Conservation (phyloP, 2,113 vertebrate genomes). For the Corydoras sp. region DNA sequence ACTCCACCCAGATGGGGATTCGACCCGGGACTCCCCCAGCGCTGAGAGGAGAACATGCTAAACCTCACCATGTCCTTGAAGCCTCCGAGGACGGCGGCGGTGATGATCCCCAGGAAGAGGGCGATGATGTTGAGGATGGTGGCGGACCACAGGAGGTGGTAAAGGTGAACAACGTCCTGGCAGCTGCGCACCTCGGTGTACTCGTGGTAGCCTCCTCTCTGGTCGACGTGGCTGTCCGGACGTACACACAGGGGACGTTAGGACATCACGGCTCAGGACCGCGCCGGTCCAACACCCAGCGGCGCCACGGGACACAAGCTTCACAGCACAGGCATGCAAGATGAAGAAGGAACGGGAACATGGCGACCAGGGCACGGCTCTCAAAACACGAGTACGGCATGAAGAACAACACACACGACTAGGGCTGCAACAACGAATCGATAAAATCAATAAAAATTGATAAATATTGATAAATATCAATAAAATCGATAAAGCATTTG, state of each 20-base stretch:
- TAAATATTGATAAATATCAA: too few relatives aligned
- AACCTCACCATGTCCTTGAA: constrained; percentile 93
- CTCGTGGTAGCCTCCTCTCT: constrained; percentile 87
- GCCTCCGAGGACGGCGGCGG: constrained; percentile 90
- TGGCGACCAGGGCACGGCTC: constrained; percentile 27
- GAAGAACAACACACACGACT: constrained; percentile 3
- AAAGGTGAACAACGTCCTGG: constrained; percentile 94
- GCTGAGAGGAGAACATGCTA: too few relatives aligned
- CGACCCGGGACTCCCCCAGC: too few relatives aligned
- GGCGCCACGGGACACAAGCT: constrained; percentile 11
- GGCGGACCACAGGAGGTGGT: constrained; percentile 92
- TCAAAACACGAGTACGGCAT: constrained; percentile 33
- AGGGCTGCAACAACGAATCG: too few relatives aligned
- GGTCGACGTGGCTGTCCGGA: constrained; percentile 65
- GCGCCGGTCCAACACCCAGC: too few relatives aligned
- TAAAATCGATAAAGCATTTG: too few relatives aligned
- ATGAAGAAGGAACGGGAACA: constrained; percentile 2
- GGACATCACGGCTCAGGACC: too few relatives aligned
- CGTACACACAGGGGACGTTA: constrained; percentile 41
- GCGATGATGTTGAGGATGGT: constrained; percentile 94
- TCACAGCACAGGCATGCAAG: constrained; percentile 19
- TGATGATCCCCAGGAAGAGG: constrained; percentile 93
- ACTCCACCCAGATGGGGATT: constrained; percentile 48
- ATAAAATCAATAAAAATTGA: too few relatives aligned
- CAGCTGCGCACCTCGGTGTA: constrained; percentile 95